Conservation (phyloP, 92 coral and sea anemone species). For the Heteractis magnifica region DNA sequence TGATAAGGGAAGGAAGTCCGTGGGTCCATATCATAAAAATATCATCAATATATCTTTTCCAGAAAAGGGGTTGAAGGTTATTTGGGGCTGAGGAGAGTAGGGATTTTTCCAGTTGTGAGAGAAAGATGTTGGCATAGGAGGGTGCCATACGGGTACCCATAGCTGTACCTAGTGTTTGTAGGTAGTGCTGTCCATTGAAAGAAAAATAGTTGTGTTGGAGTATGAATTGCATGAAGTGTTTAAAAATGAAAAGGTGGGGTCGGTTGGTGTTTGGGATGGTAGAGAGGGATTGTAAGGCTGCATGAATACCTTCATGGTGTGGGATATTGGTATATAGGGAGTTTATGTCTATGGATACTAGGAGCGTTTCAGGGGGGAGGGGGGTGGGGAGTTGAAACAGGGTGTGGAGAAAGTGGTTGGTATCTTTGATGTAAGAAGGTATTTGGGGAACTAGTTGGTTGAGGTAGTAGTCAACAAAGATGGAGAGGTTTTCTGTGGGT, state of each 20-base stretch:
- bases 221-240: slow-evolving; percentile 17
- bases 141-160: slow-evolving; percentile 60
- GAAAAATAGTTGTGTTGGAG: slow-evolving; percentile 37
- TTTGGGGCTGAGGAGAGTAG: not conserved
- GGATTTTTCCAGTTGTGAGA: slow-evolving; percentile 13
- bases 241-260: not conserved
- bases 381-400: slow-evolving; percentile 28
- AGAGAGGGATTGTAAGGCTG: slow-evolving; percentile 21
- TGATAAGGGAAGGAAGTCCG: not conserved
- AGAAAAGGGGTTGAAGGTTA: slow-evolving; percentile 29
- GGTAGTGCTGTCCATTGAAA: slow-evolving; percentile 31
- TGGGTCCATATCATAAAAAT: slow-evolving; percentile 43
- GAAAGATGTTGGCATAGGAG: slow-evolving; percentile 37
- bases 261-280: not conserved
- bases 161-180: slow-evolving; percentile 46
- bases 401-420: slow-evolving; percentile 37
- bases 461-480: not conserved
- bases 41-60: slow-evolving; percentile 49
- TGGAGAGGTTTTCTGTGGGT: not conserved
- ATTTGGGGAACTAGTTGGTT: slow-evolving; percentile 10
- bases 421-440: slow-evolving; percentile 45
- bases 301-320: slow-evolving; percentile 25
- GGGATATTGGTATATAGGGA: slow-evolving; percentile 53
- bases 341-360: slow-evolving; percentile 35
- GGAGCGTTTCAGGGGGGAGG: slow-evolving; percentile 7